These are phyloP conservation scores for Anas georgica DNA, from an alignment of 2,797 vertebrate genomes.

Conservation along the genomic window DNA sequence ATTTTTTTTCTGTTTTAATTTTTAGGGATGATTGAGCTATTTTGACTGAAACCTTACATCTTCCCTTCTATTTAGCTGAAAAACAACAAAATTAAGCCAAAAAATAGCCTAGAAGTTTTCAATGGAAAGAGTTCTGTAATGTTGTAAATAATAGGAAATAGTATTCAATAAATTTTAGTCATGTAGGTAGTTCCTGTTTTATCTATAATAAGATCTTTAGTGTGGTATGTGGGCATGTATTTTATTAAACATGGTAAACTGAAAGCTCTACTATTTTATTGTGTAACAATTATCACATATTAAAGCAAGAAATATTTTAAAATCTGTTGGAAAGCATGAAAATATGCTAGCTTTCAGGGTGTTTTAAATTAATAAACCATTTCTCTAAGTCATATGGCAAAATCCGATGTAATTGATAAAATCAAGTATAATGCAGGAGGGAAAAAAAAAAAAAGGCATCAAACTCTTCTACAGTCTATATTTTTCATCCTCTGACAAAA, in stretches of 20 bases:
- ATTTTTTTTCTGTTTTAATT: not conserved
- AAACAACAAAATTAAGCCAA: not conserved
- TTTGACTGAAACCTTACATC: not conserved
- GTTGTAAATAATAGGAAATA: not conserved
- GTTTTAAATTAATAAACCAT: not conserved
- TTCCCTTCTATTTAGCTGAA: not conserved
- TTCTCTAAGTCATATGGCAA: not conserved
- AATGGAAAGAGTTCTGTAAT: not conserved
- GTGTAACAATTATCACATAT: not conserved
- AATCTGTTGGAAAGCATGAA: not conserved
- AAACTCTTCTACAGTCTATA: too few species aligned
- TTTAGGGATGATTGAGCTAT: not conserved
- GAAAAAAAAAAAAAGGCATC: not conserved
- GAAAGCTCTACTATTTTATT: not conserved
- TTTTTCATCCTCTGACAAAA: not conserved
- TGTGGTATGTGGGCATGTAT: not conserved
- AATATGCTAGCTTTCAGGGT: not conserved
- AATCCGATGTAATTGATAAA: not conserved
- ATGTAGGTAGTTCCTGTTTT: not conserved
- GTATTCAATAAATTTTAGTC: not conserved
- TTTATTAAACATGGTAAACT: not conserved
- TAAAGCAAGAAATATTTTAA: not conserved
- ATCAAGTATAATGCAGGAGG: not conserved
- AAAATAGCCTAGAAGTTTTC: conserved; percentile 4
- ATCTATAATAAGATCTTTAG: not conserved